Percentiles rank a stretch among this genome's conserved stretches.
These are phyloP conservation scores for Pseudochirops corinnae DNA, from an alignment of 2,797 vertebrate genomes.

Conservation along the genomic window DNA sequence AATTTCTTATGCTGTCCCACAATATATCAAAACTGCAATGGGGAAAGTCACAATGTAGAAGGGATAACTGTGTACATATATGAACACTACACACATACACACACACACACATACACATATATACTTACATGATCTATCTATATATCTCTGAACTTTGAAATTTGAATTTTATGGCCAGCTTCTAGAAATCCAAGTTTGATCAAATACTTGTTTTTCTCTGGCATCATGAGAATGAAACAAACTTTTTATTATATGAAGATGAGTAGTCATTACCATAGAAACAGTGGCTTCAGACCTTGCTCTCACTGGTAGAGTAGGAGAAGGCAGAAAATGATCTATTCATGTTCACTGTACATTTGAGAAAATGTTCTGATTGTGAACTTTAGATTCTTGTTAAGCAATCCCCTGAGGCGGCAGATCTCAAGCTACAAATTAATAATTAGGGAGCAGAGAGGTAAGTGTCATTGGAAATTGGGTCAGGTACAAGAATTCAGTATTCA, in stretches of 20 bases:
- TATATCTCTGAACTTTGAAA: background rate
- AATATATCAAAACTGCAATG: too few species aligned
- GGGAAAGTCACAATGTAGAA: too few species aligned
- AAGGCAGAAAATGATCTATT: background rate
- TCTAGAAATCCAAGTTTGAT: background rate
- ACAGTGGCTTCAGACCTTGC: background rate
- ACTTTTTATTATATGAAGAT: background rate
- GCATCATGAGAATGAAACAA: background rate
- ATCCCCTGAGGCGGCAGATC: background rate
- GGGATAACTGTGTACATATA: background rate
- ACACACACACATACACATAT: background rate
- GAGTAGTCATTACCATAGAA: background rate
- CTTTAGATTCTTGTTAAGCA: background rate
- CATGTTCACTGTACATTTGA: background rate
- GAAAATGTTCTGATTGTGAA: background rate
- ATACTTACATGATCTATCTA: background rate
- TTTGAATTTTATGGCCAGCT: background rate
- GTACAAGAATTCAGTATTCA: background rate
- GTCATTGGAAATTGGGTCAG: background rate
- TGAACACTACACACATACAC: background rate
- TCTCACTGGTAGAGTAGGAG: background rate
- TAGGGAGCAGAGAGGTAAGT: background rate
- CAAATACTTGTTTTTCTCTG: background rate
- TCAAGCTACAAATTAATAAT: background rate
- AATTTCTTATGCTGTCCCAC: background rate